Base-by-base conservation (phyloP, 2,113 vertebrate genomes). In the Jacana jacana region DNA sequence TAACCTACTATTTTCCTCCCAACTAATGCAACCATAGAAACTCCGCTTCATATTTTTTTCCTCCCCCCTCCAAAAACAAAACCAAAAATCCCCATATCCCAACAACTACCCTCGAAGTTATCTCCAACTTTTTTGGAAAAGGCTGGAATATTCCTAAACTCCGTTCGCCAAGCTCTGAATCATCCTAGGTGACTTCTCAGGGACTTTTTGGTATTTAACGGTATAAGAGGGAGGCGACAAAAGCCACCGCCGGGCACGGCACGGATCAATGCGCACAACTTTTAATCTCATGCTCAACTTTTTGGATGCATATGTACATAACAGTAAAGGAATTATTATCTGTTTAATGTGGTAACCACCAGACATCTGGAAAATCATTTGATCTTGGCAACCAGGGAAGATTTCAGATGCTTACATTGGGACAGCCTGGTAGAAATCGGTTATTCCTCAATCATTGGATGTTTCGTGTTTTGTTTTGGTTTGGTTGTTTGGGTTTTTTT, bases 331-430 rank as follows among this genome's bases (percentile, higher is more conserved):
- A 97, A 97, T 89, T 68, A 71, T 78, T 79, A 75, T 69, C 91
- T 83, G 88, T 96, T 97, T 97, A 65, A 95, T 97, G 97, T 96
- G 97, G 97, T 93, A 94, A 85, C 93, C 88, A 91, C 94, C 92
- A 97, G 91, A 97, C 97, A 97, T 96, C 96, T 98, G 98, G 97
- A 96, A 97, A 97, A 98, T 87, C 92, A 97, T 97, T 98, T 97
- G 93, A 97, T 98, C 95, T 97, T 97, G 97, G 95, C 96, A 97
- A 33, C 88, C 79, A 86, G 60, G 91, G 96, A 92, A 97, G 96
- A 95, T 98, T 97, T 96, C 82, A 55, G 88, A 93, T 94, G 95
- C 92, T 97, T 93, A 55, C 89, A 82, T 54, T 83, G 87, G 97
- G 94, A 78, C 96, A 93, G 97, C 97, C 95, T 97, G 97, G 97